Percentiles rank a stretch among this genome's conserved stretches.
Evolutionary conservation across 2,888 invertebrate species (phyloP).

Genomic region (Germaria angustata): DNA sequence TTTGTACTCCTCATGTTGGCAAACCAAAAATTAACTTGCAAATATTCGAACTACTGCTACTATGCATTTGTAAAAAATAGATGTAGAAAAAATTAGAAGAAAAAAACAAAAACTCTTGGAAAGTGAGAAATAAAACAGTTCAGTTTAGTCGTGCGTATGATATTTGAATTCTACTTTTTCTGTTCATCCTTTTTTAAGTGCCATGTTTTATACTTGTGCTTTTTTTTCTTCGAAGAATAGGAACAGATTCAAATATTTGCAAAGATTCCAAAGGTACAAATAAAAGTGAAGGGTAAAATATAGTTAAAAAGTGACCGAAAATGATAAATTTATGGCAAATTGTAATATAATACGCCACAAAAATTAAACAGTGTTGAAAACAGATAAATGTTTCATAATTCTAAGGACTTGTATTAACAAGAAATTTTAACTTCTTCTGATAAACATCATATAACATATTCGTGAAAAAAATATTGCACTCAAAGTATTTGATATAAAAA

Average conservation of each 20-base stretch:
- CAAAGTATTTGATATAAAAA: too few relatives aligned
- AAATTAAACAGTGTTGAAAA: conserved; percentile 14
- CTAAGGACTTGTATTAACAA: background rate
- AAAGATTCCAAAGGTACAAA: conserved; percentile 12
- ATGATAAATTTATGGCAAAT: conserved; percentile 67
- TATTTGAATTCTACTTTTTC: conserved; percentile 33
- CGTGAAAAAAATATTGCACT: too few relatives aligned
- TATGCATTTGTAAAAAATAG: conserved; percentile 4
- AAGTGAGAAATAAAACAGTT: conserved; percentile 61
- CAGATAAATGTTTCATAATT: background rate
- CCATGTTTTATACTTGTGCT: background rate
- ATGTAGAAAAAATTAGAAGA: background rate
- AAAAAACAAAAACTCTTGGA: background rate
- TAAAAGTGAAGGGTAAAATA: conserved; percentile 36
- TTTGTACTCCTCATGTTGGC: conserved; percentile 8
- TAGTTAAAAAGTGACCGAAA: conserved; percentile 60
- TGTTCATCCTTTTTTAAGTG: background rate
- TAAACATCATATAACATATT: background rate
- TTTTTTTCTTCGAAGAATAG: conserved; percentile 1
- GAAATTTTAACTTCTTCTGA: background rate
- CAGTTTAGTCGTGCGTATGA: conserved; percentile 63
- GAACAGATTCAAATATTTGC: conserved; percentile 40
- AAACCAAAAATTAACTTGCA: conserved; percentile 61
- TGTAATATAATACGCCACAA: background rate
- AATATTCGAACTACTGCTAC: conserved; percentile 34